phyloP scores from a whole-genome alignment of 2,113 vertebrate genomes.

The Copsychus sechellarum region DNA sequence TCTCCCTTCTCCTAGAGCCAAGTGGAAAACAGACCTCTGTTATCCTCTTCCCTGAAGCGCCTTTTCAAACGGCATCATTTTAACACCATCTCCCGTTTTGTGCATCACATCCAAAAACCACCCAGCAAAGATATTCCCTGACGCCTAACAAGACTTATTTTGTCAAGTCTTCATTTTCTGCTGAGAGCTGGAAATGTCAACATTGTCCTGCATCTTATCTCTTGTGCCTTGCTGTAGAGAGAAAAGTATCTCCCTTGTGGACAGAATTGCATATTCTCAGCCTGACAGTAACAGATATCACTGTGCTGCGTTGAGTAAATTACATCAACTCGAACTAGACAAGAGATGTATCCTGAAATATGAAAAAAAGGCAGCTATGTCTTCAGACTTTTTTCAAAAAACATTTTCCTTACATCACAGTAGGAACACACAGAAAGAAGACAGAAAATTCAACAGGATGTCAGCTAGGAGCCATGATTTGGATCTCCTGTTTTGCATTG shows the following conservation, averaged over 20 bases:
- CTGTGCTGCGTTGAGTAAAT: neutral
- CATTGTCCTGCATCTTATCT: neutral
- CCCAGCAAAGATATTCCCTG: neutral
- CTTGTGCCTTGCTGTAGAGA: neutral
- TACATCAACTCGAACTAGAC: neutral
- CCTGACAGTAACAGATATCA: neutral
- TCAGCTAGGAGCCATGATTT: neutral
- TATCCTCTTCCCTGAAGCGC: neutral
- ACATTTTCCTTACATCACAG: neutral
- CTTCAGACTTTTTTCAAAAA: neutral
- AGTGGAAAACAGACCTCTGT: neutral
- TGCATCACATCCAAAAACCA: neutral
- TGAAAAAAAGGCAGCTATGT: neutral
- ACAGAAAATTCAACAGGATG: neutral
- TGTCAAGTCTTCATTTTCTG: constrained; percentile 15
- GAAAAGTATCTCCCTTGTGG: neutral
- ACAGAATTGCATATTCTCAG: neutral
- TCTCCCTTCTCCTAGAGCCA: neutral
- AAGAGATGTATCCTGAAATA: neutral
- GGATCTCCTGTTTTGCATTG: neutral
- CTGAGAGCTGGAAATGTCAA: neutral
- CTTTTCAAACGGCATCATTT: neutral
- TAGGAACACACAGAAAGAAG: neutral
- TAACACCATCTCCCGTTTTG: neutral
- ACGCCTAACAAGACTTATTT: neutral